phyloP scores from a whole-genome alignment of 1,140 invertebrate species.

The Anoplophora glabripennis region DNA sequence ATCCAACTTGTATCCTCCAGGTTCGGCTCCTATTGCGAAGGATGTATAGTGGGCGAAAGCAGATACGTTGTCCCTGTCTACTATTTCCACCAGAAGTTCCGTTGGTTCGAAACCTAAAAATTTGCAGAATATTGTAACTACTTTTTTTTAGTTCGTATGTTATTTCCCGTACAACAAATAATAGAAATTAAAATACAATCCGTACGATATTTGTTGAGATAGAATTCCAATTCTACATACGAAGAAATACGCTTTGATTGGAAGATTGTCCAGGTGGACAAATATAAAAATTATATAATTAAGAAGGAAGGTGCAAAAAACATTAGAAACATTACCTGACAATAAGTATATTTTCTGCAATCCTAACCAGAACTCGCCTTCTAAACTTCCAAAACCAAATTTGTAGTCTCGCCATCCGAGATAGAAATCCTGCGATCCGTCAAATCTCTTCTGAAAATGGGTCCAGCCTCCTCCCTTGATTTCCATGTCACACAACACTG shows the following conservation, averaged over 20 bases:
- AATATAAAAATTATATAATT: too few species aligned
- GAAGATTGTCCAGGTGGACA: too few species aligned
- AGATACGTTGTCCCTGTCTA: constrained; percentile 56
- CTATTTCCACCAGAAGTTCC: constrained; percentile 60
- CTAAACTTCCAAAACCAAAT: constrained; percentile 53
- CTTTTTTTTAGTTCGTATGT: too few species aligned
- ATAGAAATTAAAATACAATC: too few species aligned
- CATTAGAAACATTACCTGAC: constrained; percentile 36
- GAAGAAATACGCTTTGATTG: too few species aligned
- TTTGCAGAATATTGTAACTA: not conserved
- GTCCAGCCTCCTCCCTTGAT: constrained; percentile 61
- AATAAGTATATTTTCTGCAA: constrained; percentile 49
- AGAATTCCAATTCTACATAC: too few species aligned
- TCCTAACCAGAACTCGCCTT: constrained; percentile 54
- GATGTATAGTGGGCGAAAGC: constrained; percentile 60
- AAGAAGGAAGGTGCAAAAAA: too few species aligned
- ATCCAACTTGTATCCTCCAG: constrained; percentile 61
- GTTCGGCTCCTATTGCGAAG: constrained; percentile 63
- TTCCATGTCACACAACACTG: constrained; percentile 61
- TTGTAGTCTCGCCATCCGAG: constrained; percentile 64
- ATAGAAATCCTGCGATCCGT: constrained; percentile 62
- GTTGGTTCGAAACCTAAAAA: constrained; percentile 10
- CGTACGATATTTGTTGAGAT: too few species aligned
- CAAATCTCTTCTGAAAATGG: constrained; percentile 59
- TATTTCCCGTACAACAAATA: too few species aligned